A percentile compares a stretch with the other conserved stretches of the same genome.
These are phyloP conservation scores for Chelonia mydas DNA, from an alignment of 2,797 vertebrate species.

Conservation along the genomic window DNA sequence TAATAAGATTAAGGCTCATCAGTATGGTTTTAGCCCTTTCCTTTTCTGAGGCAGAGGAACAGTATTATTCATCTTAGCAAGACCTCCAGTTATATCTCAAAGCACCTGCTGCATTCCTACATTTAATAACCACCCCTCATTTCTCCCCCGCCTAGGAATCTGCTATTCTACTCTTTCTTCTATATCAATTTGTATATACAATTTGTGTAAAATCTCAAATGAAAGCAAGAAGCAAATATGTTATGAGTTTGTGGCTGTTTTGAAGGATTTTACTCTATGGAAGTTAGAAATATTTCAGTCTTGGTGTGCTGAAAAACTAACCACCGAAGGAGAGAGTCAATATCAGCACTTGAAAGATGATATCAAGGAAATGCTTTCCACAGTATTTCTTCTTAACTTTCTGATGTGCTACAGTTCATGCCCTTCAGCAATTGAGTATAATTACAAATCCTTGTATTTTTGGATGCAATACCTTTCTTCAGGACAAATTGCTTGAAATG, in stretches of 20 bases:
- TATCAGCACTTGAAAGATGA: fast-evolving
- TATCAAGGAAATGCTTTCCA: background rate
- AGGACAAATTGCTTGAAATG: background rate
- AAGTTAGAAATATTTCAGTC: background rate
- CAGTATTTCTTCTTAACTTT: background rate
- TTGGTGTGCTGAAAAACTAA: background rate
- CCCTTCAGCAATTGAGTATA: background rate
- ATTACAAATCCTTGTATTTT: background rate
- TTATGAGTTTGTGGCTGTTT: background rate
- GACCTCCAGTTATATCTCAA: slow-evolving; percentile 23
- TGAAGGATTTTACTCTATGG: background rate
- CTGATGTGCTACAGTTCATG: background rate
- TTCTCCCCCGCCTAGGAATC: background rate
- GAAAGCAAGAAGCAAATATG: background rate
- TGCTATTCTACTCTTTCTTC: background rate
- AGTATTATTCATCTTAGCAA: slow-evolving; percentile 71
- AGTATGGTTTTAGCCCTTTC: slow-evolving; percentile 81
- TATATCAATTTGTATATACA: background rate
- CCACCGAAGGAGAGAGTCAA: background rate
- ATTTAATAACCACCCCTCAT: background rate
- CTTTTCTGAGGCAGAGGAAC: slow-evolving; percentile 80
- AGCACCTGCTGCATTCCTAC: background rate
- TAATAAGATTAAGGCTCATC: slow-evolving; percentile 87
- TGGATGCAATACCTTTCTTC: background rate
- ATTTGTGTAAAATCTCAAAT: background rate